Percentiles rank a stretch among this genome's conserved stretches.
Evolutionary conservation across 1,140 invertebrate genomes (phyloP).

Genomic region (Hermetia illucens): DNA sequence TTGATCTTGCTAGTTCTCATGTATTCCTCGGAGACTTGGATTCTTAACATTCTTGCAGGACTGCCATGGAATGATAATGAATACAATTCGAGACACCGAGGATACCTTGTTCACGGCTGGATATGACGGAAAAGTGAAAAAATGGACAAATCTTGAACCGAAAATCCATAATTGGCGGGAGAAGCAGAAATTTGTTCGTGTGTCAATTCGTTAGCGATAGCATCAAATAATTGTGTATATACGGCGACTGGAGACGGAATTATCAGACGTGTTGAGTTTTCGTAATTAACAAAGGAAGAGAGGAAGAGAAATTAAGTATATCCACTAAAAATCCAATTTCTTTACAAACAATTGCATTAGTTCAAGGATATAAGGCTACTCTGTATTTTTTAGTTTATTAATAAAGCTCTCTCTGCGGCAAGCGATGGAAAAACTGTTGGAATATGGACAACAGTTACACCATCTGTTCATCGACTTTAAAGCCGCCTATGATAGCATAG

Average conservation of each 20-base stretch:
- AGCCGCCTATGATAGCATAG: no score
- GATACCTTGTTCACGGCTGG: neutral
- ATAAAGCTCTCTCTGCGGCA: neutral
- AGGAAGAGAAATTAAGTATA: neutral
- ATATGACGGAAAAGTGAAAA: slow-evolving; percentile 3
- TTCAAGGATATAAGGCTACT: neutral
- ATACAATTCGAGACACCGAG: neutral
- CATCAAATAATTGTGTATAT: neutral
- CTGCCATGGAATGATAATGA: slow-evolving; percentile 3
- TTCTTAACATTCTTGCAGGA: no score
- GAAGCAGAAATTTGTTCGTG: neutral
- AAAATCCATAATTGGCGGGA: neutral
- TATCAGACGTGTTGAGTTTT: neutral
- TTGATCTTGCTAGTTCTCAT: no score
- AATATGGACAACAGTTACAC: no score
- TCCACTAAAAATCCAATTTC: neutral
- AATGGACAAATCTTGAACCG: slow-evolving; percentile 2
- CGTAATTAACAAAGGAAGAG: neutral
- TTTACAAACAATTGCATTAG: neutral
- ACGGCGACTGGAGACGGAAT: neutral
- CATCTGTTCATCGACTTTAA: no score
- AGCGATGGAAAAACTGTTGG: no score
- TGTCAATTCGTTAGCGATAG: neutral
- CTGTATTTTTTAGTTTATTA: neutral
- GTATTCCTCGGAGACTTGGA: no score